phyloP scores from a whole-genome alignment of 2,797 vertebrate genomes.

The Acanthornis magna region DNA sequence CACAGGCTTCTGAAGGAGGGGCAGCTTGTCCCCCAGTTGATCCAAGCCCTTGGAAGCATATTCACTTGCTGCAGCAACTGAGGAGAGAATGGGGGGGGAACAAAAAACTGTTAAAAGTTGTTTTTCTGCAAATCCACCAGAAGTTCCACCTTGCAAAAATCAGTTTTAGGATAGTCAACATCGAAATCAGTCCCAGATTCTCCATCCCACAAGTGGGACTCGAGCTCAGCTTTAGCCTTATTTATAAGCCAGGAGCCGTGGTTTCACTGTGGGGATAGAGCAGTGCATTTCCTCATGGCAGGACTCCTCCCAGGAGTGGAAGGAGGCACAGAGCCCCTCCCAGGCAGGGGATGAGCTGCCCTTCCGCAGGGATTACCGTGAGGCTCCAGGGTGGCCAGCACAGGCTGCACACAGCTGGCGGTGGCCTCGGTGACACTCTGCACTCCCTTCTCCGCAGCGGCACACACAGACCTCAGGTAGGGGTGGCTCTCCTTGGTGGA shows the following conservation, averaged over 20 bases:
- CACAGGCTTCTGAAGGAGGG: conserved; percentile 63
- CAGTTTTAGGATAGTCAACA: neutral
- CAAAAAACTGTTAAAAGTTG: rapidly evolving
- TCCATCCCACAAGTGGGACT: neutral
- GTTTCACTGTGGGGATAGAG: neutral
- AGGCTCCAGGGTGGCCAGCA: conserved; percentile 65
- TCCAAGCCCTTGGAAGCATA: conserved; percentile 49
- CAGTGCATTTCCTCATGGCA: neutral
- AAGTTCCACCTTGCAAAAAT: neutral
- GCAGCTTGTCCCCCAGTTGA: conserved; percentile 67
- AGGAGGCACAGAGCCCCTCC: neutral
- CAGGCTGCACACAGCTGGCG: conserved; percentile 59
- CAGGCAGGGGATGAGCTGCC: neutral
- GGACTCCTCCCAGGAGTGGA: neutral
- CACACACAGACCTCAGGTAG: conserved; percentile 81
- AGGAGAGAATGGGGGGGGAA: neutral
- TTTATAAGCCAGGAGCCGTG: rapidly evolving
- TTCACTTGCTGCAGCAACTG: conserved; percentile 57
- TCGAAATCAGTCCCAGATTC: neutral
- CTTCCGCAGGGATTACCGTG: conserved; percentile 30
- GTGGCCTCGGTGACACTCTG: conserved; percentile 78
- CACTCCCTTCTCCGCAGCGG: conserved; percentile 82
- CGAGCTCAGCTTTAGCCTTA: neutral
- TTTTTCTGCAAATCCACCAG: neutral
- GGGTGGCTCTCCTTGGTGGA: conserved; percentile 86